Percentiles rank a stretch among this genome's conserved stretches.
Evolutionary conservation across 2,797 vertebrate genomes (phyloP).

Genomic region (Rhinoraja longicauda): DNA sequence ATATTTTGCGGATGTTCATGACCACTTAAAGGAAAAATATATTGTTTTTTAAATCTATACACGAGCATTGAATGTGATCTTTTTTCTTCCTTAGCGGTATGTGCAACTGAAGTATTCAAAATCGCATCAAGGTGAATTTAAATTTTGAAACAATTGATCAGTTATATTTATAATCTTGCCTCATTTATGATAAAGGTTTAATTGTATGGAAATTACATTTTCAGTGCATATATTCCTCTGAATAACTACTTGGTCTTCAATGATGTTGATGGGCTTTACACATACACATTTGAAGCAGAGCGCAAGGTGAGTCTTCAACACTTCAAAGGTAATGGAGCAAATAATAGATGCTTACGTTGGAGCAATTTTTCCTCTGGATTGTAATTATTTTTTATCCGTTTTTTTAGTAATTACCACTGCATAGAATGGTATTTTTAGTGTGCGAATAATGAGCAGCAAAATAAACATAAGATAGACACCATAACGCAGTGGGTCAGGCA

Average conservation of each 20-base stretch:
- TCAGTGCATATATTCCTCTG: constrained; percentile 86
- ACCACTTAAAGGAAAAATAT: background rate
- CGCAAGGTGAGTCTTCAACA: constrained; percentile 70
- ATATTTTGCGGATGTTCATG: background rate
- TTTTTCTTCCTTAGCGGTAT: constrained; percentile 68
- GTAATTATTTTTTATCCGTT: background rate
- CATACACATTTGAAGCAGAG: constrained; percentile 91
- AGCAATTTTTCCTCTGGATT: background rate
- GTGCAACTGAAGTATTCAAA: constrained; percentile 93
- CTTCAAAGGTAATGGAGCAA: background rate
- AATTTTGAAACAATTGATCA: constrained; percentile 39
- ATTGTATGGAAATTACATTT: constrained; percentile 43
- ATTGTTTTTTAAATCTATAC: background rate
- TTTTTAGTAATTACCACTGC: background rate
- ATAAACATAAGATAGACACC: background rate
- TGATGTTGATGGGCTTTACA: constrained; percentile 90
- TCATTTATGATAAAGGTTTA: background rate
- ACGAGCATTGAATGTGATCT: background rate
- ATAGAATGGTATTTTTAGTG: background rate
- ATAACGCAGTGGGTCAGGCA: no score
- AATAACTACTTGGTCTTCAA: constrained; percentile 98
- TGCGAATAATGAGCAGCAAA: background rate
- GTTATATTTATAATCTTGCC: constrained; percentile 39
- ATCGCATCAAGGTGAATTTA: constrained; percentile 83
- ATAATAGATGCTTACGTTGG: background rate